phyloP scores from a whole-genome alignment of 2,888 invertebrate genomes.

The Maniola hyperantus region DNA sequence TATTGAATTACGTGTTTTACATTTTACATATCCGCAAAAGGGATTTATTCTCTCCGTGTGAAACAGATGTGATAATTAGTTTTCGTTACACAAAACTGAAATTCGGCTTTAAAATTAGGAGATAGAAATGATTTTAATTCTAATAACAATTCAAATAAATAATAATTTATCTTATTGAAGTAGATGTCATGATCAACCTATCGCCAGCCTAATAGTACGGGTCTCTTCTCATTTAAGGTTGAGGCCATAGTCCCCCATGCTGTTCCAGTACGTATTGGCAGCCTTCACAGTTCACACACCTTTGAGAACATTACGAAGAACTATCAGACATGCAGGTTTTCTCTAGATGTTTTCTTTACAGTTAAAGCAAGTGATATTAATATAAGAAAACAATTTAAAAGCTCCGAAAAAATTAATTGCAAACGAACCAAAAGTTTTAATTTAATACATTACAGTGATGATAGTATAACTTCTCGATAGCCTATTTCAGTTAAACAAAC shows the following conservation, averaged over 20 bases:
- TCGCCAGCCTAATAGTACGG: too few relatives aligned
- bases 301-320: too few relatives aligned
- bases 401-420: background rate
- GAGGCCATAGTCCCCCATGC: too few relatives aligned
- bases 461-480: constrained; percentile 15
- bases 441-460: constrained; percentile 15
- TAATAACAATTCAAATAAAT: too few relatives aligned
- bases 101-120: background rate
- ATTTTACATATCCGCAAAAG: constrained; percentile 11
- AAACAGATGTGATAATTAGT: constrained; percentile 1
- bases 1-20: constrained; percentile 23
- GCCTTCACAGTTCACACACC: too few relatives aligned
- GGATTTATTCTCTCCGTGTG: constrained; percentile 8
- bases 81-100: constrained; percentile 2
- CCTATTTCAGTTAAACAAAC: constrained; percentile 23
- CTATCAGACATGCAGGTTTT: too few relatives aligned
- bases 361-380: too few relatives aligned
- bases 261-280: too few relatives aligned
- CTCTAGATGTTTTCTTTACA: too few relatives aligned
- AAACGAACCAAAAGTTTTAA: constrained; percentile 13
- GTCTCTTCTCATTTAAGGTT: too few relatives aligned
- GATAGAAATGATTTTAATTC: background rate
- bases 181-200: too few relatives aligned
- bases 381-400: background rate
- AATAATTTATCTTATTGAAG: too few relatives aligned